Base-by-base conservation (phyloP, 2,113 vertebrate genomes). In the Platanista minor region DNA sequence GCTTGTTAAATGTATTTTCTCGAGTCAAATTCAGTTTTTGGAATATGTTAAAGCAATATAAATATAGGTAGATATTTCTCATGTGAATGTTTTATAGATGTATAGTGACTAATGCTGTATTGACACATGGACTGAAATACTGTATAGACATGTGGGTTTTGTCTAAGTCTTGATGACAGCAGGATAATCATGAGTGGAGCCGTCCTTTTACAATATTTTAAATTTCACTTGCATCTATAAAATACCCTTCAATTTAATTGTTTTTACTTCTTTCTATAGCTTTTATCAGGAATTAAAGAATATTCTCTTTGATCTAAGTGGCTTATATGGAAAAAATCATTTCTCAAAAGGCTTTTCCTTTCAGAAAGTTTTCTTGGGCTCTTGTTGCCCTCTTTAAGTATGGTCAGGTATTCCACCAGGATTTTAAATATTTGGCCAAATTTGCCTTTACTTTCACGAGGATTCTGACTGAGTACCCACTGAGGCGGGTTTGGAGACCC, bases 291-390 rank as follows among this genome's bases (percentile, higher is more conserved):
- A 72, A 80, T 67, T 39, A 46, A 67, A n/a, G 23, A 71, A 25
- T 49, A 83, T 96, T 94, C 25, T 90, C 5, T 96, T 94, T 91
- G 52, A 46, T 78, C 25, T 87, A 61, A 90, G 31, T 21, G 57
- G 33, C 49, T 89, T 88, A 69, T 67, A 83, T 93, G 29, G 57
- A 39, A 39, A 72, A 72, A 86, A 61, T 75, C 5, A 46, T 64
- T 87, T 81, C 41, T 81, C 59, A 75, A 52, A 64, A 61, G 11
- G 6, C 1, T 33, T 74, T 41, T 91, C 66, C 5, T 94, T 93
- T 85, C 31, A 67, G 18, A 33, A 78, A 83, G 23, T 71, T 84
- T 96, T 87, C n/a, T 67, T 94, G 33, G 75, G 3, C 23, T 74
- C 8, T 57, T 80, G 11, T 12, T 74, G 31, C 25, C 31, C 7